Evolutionary conservation across 2,113 vertebrate species (phyloP).

Genomic region (Casuarius casuarius): DNA sequence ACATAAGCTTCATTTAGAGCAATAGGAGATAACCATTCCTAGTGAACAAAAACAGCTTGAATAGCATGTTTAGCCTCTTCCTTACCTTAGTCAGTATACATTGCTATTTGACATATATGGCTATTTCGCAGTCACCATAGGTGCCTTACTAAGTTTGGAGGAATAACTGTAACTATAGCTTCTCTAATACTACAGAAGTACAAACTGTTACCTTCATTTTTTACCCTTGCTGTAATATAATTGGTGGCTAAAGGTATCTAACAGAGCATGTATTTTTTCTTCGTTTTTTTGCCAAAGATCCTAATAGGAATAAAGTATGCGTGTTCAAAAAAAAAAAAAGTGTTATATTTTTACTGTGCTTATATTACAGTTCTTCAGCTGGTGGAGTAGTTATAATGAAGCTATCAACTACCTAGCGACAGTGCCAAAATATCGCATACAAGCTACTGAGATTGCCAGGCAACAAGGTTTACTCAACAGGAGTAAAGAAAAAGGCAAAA

Average conservation of each 20-base stretch:
- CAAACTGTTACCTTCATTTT: neutral
- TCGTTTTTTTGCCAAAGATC: neutral
- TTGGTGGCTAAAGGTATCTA: neutral
- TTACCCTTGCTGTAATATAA: neutral
- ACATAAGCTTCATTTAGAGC: neutral
- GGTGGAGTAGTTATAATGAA: slow-evolving; percentile 98
- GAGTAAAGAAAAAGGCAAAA: slow-evolving; percentile 93
- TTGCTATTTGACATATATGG: neutral
- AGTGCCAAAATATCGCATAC: slow-evolving; percentile 95
- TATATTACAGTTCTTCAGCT: slow-evolving; percentile 93
- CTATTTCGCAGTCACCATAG: neutral
- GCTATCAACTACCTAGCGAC: slow-evolving; percentile 94
- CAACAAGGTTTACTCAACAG: slow-evolving; percentile 94
- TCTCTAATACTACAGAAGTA: neutral
- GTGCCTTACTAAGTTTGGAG: neutral
- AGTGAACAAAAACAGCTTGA: neutral
- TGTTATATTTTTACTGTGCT: slow-evolving; percentile 23
- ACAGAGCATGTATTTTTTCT: neutral
- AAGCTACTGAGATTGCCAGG: slow-evolving; percentile 92
- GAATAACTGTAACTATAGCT: neutral
- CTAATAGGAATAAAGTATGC: neutral
- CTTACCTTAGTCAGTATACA: neutral
- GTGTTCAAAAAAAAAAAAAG: neutral
- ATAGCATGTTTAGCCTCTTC: neutral
- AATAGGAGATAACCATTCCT: neutral